phyloP scores from a whole-genome alignment of 2,888 invertebrate species.

The Aspidiotus destructor region DNA sequence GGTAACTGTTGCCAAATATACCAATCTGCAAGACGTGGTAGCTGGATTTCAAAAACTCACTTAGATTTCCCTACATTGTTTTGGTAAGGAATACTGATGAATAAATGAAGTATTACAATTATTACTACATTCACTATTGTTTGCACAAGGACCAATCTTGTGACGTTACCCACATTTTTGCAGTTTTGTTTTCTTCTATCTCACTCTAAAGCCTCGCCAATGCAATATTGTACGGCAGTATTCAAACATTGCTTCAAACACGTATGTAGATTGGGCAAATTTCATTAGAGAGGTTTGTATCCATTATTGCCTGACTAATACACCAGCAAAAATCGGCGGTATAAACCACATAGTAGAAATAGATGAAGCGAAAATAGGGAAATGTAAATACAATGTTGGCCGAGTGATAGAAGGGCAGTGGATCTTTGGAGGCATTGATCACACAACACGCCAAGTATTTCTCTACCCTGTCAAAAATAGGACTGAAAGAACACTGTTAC shows the following conservation, averaged over 20 bases:
- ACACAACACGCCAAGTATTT: background rate
- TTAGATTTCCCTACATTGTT: background rate
- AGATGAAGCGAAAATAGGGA: constrained; percentile 10
- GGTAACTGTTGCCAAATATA: background rate
- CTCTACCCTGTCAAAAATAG: constrained; percentile 2
- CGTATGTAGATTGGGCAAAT: constrained; percentile 4
- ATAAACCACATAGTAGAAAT: constrained; percentile 1
- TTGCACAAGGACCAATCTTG: too few relatives aligned
- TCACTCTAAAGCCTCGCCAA: background rate
- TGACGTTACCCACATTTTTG: too few relatives aligned
- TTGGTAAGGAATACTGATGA: background rate
- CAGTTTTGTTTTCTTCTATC: too few relatives aligned
- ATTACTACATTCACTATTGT: too few relatives aligned
- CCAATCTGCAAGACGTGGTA: background rate
- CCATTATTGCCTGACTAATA: background rate
- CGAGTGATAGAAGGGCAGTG: constrained; percentile 14
- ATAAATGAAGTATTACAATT: too few relatives aligned
- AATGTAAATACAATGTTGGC: constrained; percentile 7
- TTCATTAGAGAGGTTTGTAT: constrained; percentile 5
- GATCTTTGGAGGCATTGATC: constrained; percentile 13
- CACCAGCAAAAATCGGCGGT: background rate
- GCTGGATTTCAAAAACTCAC: background rate
- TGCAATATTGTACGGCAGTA: background rate
- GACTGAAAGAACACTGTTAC: background rate
- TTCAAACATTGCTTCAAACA: background rate